These are phyloP conservation scores for Drosophila saltans DNA, from an alignment of 1,140 invertebrate species.

Conservation along the genomic window DNA sequence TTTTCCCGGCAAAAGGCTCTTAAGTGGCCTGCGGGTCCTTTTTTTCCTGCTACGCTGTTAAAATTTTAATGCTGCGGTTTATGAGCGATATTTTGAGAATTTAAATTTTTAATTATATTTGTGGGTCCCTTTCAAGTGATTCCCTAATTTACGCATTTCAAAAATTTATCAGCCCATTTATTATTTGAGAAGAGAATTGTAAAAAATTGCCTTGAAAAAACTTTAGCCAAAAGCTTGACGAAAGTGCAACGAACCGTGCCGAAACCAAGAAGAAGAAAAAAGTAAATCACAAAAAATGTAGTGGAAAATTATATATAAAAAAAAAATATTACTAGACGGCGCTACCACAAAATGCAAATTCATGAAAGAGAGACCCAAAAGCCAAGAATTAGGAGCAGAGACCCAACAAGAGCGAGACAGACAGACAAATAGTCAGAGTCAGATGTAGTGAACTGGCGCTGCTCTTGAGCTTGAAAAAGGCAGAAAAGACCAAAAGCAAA, in stretches of 20 bases:
- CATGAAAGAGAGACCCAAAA: slow-evolving; percentile 68
- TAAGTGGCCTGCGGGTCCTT: slow-evolving; percentile 38
- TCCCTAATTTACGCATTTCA: slow-evolving; percentile 16
- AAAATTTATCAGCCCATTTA: slow-evolving; percentile 58
- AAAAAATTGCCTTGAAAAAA: slow-evolving; percentile 33
- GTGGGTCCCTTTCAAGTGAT: slow-evolving; percentile 23
- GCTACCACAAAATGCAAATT: slow-evolving; percentile 63
- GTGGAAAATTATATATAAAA: slow-evolving; percentile 37
- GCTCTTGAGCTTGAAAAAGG: slow-evolving; percentile 76
- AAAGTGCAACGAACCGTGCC: slow-evolving; percentile 62
- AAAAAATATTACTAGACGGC: slow-evolving; percentile 35
- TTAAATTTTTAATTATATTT: slow-evolving; percentile 71
- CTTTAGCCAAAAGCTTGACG: slow-evolving; percentile 52
- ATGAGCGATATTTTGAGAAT: slow-evolving; percentile 46
- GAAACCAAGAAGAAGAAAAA: not conserved
- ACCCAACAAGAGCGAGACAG: not conserved
- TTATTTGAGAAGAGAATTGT: slow-evolving; percentile 28
- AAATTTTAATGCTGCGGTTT: slow-evolving; percentile 73
- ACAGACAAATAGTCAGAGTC: slow-evolving; percentile 17
- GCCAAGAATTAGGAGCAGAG: slow-evolving; percentile 38
- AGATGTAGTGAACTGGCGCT: slow-evolving; percentile 39
- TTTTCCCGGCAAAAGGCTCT: slow-evolving; percentile 25
- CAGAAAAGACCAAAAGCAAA: slow-evolving; percentile 29
- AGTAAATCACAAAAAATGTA: slow-evolving; percentile 30
- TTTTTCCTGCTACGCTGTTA: slow-evolving; percentile 45